A percentile compares a stretch with the other conserved stretches of the same genome.
These are phyloP conservation scores for Coluber constrictor DNA, from an alignment of 2,797 vertebrate genomes.

Conservation along the genomic window DNA sequence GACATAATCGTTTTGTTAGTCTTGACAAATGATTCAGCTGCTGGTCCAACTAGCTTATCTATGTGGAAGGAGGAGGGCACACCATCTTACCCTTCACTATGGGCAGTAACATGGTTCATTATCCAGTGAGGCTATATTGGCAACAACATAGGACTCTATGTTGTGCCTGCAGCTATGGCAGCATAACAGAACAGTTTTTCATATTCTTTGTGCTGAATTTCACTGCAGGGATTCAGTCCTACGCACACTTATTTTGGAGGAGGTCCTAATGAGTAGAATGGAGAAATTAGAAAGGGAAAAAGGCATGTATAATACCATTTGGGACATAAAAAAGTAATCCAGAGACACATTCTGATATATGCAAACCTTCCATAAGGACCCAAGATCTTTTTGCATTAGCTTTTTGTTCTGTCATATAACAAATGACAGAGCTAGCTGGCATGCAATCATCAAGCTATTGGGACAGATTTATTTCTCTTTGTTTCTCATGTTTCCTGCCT, in stretches of 20 bases:
- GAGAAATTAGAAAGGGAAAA: neutral
- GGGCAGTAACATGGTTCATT: neutral
- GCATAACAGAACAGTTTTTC: neutral
- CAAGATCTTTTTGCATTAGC: neutral
- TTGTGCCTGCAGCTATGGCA: neutral
- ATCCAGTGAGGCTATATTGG: neutral
- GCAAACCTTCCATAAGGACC: neutral
- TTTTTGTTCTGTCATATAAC: neutral
- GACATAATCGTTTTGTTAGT: neutral
- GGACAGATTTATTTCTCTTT: constrained; percentile 46
- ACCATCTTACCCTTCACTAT: neutral
- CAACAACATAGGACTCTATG: neutral
- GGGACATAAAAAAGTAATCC: neutral
- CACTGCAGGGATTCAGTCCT: neutral
- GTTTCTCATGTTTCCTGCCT: constrained; percentile 35
- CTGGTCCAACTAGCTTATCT: neutral
- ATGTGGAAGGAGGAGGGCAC: neutral
- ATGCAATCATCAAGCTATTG: rapidly evolving
- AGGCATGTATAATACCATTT: neutral
- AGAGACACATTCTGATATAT: neutral
- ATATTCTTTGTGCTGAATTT: neutral
- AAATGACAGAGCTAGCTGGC: rapidly evolving
- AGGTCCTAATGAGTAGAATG: neutral
- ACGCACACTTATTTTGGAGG: neutral
- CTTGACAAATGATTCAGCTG: neutral